Percentiles rank a stretch among this genome's conserved stretches.
These are phyloP conservation scores for Ptychadena robeensis DNA, from an alignment of 2,797 vertebrate species.

Conservation along the genomic window DNA sequence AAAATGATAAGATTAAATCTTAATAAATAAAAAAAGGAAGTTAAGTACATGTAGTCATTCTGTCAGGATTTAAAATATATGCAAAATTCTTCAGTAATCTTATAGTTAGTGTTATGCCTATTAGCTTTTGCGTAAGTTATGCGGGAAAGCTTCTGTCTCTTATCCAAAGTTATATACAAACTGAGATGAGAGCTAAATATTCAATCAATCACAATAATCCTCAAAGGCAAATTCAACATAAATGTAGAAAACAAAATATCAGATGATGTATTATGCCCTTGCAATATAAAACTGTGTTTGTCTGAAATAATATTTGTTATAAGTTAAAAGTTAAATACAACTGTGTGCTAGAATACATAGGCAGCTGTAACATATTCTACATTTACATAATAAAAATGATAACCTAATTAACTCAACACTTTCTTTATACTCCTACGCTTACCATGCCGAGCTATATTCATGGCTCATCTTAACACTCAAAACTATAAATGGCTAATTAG, in stretches of 20 bases:
- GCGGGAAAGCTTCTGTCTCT: conserved; percentile 1
- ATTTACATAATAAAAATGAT: conserved; percentile 5
- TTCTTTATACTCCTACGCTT: neutral
- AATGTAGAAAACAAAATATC: conserved; percentile 34
- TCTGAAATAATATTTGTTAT: neutral
- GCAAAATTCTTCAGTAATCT: conserved; percentile 45
- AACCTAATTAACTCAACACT: neutral
- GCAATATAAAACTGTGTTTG: neutral
- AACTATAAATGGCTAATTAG: neutral
- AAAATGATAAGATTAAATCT: conserved; percentile 49
- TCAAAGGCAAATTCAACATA: conserved; percentile 39
- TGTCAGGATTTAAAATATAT: conserved; percentile 38
- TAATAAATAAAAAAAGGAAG: conserved; percentile 41
- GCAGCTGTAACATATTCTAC: neutral
- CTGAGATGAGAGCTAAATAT: conserved; percentile 16
- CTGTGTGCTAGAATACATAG: neutral
- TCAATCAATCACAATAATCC: conserved; percentile 42
- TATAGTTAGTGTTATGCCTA: conserved; percentile 35
- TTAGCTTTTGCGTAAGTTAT: conserved; percentile 49
- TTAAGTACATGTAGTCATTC: conserved; percentile 39
- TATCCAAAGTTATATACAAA: conserved; percentile 41
- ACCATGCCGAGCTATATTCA: neutral
- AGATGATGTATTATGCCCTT: conserved; percentile 17
- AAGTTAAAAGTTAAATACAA: conserved; percentile 8
- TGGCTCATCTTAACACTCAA: neutral